Evolutionary conservation across 2,113 vertebrate genomes (phyloP), one percentile per base, ranked within the genome.

Genomic region (Ardeotis arabs): DNA sequence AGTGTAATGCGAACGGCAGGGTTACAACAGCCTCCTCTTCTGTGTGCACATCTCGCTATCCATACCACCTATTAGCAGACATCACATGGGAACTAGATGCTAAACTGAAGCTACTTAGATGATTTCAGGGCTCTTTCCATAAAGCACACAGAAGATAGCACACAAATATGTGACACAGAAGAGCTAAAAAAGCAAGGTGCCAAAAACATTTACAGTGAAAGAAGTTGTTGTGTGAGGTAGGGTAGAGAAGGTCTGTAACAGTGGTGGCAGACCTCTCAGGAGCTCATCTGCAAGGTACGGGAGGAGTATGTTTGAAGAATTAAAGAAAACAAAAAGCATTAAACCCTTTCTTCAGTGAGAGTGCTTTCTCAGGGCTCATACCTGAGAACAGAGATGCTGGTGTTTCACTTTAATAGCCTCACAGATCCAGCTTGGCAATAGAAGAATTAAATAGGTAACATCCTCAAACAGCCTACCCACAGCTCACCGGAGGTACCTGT

Each of bases 1-100:
- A 70, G 55, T 22, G 10, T 19, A 29, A 66, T 5, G 19, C 0
- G 4, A 29, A 5, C 0, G 0, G 37, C 50, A 35, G 15, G 22
- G 28, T 29, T 69, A 74, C 50, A 45, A 45, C 63, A 39, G 50
- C 63, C 64, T 84, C 64, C 45, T 68, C 47, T 39, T 21, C 91
- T 49, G 3, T 27, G 44, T 44, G 67, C 52, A 17, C 37, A n/a
- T 52, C 64, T 72, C 60, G 58, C 28, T 37, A 0, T 13, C 59
- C 35, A 37, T 37, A 23, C 31, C 59, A 17, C 23, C 2, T 27
- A 37, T 64, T 62, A 56, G 47, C 62, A 82, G 77, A 25, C 39
- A 35, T 41, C 80, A 22, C 10, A 35, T 1, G n/a, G 64, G 25
- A 59, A 23, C 41, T 23, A 31, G 64, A 72, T 81, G n/a, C 56